Conservation (phyloP, 2,888 invertebrate species). For the Dolomedes plantarius region DNA sequence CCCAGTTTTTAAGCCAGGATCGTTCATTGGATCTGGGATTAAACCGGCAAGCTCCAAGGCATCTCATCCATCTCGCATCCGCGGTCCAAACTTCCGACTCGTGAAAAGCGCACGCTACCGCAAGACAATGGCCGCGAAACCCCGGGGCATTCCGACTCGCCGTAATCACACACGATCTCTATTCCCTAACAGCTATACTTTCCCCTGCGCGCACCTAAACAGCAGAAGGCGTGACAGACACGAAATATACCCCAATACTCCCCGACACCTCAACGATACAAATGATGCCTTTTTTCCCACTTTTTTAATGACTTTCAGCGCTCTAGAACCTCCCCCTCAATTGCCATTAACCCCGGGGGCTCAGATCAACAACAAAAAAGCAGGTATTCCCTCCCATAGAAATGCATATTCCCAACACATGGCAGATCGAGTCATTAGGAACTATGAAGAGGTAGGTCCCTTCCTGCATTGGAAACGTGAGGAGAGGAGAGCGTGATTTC, state of each 20-base stretch:
- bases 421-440: constrained; percentile 41
- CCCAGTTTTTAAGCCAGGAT: too few relatives aligned
- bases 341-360: constrained; percentile 59
- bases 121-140: neutral
- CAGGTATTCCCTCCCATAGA: constrained; percentile 10
- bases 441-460: constrained; percentile 9
- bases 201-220: neutral
- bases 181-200: neutral
- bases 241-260: neutral
- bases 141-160: neutral
- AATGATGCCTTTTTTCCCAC: constrained; percentile 32
- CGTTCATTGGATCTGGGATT: too few relatives aligned
- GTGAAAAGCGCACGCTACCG: neutral
- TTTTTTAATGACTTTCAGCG: constrained; percentile 58
- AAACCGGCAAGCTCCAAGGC: too few relatives aligned
- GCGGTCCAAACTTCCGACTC: neutral
- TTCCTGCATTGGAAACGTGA: constrained; percentile 34
- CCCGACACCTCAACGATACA: constrained; percentile 58
- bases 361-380: constrained; percentile 23
- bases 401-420: constrained; percentile 21
- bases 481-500: constrained; percentile 16
- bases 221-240: neutral
- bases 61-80: neutral
- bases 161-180: neutral
- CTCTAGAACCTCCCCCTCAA: constrained; percentile 53